These are phyloP conservation scores for Gymnoscopelus microlampas DNA, from an alignment of 2,797 vertebrate genomes.

Conservation along the genomic window DNA sequence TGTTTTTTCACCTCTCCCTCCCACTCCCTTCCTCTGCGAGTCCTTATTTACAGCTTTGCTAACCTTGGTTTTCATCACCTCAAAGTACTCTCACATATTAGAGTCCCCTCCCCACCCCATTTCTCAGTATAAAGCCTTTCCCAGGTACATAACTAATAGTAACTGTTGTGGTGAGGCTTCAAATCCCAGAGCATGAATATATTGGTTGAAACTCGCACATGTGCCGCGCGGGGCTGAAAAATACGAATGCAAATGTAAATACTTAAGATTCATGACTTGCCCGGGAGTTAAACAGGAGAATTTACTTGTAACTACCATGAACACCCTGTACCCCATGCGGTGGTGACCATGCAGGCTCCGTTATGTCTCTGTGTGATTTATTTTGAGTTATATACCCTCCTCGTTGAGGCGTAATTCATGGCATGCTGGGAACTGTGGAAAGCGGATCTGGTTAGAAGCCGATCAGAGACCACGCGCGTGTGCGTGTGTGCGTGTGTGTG, in stretches of 20 bases:
- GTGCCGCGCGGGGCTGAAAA: constrained; percentile 12
- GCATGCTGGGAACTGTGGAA: constrained; percentile 38
- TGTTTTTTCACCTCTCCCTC: background rate
- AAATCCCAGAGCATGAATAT: constrained; percentile 47
- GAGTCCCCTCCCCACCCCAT: constrained; percentile 17
- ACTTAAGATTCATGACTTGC: constrained; percentile 22
- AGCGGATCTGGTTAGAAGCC: constrained; percentile 38
- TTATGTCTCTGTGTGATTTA: constrained; percentile 38
- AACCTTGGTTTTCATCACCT: constrained; percentile 51
- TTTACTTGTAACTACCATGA: constrained; percentile 16
- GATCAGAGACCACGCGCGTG: constrained; percentile 28
- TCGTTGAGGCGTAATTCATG: constrained; percentile 30
- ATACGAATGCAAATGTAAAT: constrained; percentile 33
- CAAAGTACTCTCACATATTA: constrained; percentile 19
- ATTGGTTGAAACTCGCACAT: constrained; percentile 20
- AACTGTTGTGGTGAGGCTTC: constrained; percentile 28
- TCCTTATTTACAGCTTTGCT: constrained; percentile 44
- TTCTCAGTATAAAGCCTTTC: constrained; percentile 37
- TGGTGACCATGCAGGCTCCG: background rate
- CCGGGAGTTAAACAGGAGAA: constrained; percentile 10
- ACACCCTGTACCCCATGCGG: background rate
- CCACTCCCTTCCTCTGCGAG: background rate
- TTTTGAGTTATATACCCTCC: constrained; percentile 20
- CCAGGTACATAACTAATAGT: constrained; percentile 44
- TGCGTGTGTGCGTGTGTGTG: background rate